Base-by-base conservation (phyloP, 1,140 invertebrate species). In the Euglossa dilemma region DNA sequence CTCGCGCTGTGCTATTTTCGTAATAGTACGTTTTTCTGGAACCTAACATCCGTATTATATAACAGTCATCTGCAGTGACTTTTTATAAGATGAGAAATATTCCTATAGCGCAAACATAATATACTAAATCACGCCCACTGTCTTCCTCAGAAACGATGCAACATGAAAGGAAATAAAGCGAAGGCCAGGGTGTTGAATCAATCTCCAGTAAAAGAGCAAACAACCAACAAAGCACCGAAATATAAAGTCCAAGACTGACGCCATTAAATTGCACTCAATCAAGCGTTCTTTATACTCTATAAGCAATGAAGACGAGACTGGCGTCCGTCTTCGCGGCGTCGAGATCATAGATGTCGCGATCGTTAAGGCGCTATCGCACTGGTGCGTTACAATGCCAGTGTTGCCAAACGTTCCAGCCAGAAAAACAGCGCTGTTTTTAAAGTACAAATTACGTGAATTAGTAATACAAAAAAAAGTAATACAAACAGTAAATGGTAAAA, bases 211-310 rank as follows among this genome's bases (percentile, higher is more conserved):
- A 16, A 50, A 23, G n/a, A 63, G 14, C 14, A 63, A 76, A 36
- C 36, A 75, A 50, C n/a, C 9, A 57, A 11, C 50, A 14, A 28
- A 18, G n/a, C 14, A n/a, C 7, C 70, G 9, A 20, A 11, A 25
- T 0, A 47, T 3, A 14, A 18, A n/a, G 20, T 52, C 25, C n/a
- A 47, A 47, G 59, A 36, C 36, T 8, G 8, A 3, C 16, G 9
- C 47, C 47, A 52, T 63, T 64, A 64, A 76, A 56, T 57, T 67
- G 75, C 61, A 28, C n/a, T 54, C 75, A 69, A 57, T 78, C 75
- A 57, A 66, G 28, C 50, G 18, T 76, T 57, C 63, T 56, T 66
- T 28, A n/a, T 9, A 36, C 36, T 36, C 36, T 36, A 36, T 36
- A 36, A 36, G 36, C 36, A 36, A 36, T 36, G 36, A 36, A 36